Evolutionary conservation across 2,888 invertebrate species (phyloP).

Genomic region (Ptilodon capucinus): DNA sequence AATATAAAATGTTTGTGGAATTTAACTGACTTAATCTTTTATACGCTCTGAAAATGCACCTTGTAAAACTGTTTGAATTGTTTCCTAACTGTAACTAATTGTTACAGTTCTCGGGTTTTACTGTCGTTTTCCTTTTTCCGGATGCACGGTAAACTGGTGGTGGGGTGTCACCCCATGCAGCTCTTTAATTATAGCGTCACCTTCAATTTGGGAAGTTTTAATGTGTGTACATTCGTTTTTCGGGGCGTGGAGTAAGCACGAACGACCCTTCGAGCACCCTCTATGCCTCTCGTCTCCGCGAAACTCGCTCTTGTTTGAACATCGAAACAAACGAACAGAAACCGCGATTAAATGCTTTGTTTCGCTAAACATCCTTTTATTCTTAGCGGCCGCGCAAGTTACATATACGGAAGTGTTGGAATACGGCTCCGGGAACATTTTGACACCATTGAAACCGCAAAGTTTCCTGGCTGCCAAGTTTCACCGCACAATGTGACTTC

Average conservation of each 20-base stretch:
- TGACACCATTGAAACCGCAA: constrained; percentile 46
- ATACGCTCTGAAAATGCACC: neutral
- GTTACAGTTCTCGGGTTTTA: constrained; percentile 14
- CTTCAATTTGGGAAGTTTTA: constrained; percentile 73
- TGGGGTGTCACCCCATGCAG: constrained; percentile 46
- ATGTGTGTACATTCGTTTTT: constrained; percentile 74
- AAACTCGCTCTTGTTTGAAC: constrained; percentile 69
- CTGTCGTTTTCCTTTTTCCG: constrained; percentile 35
- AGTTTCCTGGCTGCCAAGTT: constrained; percentile 65
- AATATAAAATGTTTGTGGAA: constrained; percentile 34
- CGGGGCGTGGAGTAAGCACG: constrained; percentile 55
- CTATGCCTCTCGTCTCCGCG: constrained; percentile 57
- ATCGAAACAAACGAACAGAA: constrained; percentile 64
- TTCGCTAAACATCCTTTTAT: constrained; percentile 28
- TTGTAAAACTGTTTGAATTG: neutral
- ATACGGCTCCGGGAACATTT: constrained; percentile 41
- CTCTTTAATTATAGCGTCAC: constrained; percentile 67
- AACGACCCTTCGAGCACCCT: constrained; percentile 68
- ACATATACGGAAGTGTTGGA: constrained; percentile 26
- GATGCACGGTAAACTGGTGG: constrained; percentile 31
- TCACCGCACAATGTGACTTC: constrained; percentile 61
- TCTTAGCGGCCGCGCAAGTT: constrained; percentile 22
- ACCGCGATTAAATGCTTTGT: constrained; percentile 46
- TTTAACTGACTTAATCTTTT: constrained; percentile 7
- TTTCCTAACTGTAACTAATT: neutral